These are phyloP conservation scores for Abscondita cerata DNA, from an alignment of 2,888 invertebrate species.

Conservation along the genomic window DNA sequence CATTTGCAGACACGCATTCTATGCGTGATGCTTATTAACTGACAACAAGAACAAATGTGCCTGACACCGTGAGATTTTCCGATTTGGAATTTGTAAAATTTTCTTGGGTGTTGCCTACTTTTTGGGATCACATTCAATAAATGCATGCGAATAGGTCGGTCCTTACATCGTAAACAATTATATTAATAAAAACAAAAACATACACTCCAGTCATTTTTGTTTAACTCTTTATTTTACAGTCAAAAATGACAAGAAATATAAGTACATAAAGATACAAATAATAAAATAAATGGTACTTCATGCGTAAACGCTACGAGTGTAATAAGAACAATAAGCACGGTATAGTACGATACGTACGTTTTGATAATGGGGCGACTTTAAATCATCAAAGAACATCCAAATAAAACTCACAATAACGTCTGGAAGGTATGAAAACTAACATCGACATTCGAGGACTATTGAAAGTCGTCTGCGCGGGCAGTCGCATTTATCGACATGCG, in stretches of 20 bases:
- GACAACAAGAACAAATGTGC: background rate
- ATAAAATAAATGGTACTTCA: too few relatives aligned
- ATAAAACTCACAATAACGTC: slow-evolving; percentile 20
- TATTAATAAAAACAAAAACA: too few relatives aligned
- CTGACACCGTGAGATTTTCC: background rate
- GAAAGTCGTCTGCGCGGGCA: slow-evolving; percentile 36
- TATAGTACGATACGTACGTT: slow-evolving; percentile 16
- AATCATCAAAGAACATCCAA: slow-evolving; percentile 11
- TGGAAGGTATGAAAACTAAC: slow-evolving; percentile 17
- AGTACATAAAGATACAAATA: too few relatives aligned
- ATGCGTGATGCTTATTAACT: background rate
- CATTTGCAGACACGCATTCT: slow-evolving; percentile 2
- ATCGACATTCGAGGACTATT: slow-evolving; percentile 32
- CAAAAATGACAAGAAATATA: too few relatives aligned
- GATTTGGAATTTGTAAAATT: too few relatives aligned
- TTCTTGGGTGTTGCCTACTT: too few relatives aligned
- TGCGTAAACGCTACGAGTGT: too few relatives aligned
- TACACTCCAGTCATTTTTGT: too few relatives aligned
- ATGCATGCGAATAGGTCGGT: too few relatives aligned
- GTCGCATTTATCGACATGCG: slow-evolving; percentile 29
- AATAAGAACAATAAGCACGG: background rate
- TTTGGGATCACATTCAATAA: too few relatives aligned
- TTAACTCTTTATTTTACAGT: too few relatives aligned
- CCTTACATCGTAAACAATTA: too few relatives aligned
- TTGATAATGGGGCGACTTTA: slow-evolving; percentile 5